These are phyloP conservation scores for Apocheima hispidaria DNA, from an alignment of 2,888 invertebrate species.

Conservation along the genomic window DNA sequence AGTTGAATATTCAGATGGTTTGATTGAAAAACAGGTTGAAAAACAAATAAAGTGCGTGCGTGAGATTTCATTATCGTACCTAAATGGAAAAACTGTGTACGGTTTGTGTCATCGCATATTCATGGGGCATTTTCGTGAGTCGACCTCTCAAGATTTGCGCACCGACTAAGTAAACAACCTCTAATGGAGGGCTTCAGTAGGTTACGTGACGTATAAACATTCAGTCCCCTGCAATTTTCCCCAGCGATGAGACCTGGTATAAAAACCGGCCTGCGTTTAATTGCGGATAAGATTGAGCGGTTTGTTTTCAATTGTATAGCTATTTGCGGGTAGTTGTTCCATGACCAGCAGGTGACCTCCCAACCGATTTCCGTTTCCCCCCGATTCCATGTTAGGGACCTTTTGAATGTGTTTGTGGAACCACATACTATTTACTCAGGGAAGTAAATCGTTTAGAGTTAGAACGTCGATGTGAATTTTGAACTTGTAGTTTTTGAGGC, in stretches of 20 bases:
- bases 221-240: conserved; percentile 66
- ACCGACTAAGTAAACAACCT: conserved; percentile 81
- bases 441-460: conserved; percentile 21
- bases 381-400: conserved; percentile 33
- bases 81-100: conserved; percentile 86
- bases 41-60: conserved; percentile 76
- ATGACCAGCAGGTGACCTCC: conserved; percentile 36
- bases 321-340: conserved; percentile 21
- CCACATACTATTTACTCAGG: conserved; percentile 33
- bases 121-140: conserved; percentile 84
- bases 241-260: conserved; percentile 35
- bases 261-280: conserved; percentile 41
- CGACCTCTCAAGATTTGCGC: conserved; percentile 84
- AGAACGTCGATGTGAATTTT: not conserved
- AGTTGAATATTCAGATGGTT: conserved; percentile 55
- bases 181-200: conserved; percentile 82
- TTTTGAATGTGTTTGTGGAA: conserved; percentile 39
- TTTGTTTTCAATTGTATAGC: conserved; percentile 26
- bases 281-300: conserved; percentile 39
- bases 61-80: conserved; percentile 81
- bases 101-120: conserved; percentile 86
- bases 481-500: not conserved
- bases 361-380: conserved; percentile 41
- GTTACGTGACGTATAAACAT: conserved; percentile 76
- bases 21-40: conserved; percentile 79